Conservation (phyloP, 2,797 vertebrate species). For the Ciconia nigra region DNA sequence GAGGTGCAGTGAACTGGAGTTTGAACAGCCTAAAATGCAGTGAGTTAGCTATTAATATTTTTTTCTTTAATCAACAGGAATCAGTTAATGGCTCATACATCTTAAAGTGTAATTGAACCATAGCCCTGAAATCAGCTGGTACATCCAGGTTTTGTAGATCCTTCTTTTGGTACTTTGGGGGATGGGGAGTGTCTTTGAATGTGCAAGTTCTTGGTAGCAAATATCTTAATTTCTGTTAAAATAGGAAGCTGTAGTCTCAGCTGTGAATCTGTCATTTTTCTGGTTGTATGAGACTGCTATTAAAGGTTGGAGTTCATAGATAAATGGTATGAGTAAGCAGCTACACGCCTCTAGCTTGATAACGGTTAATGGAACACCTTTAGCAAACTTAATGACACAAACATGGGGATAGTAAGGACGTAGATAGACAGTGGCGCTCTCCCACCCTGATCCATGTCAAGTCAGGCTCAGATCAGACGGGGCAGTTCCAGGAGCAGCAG, state of each 20-base stretch:
- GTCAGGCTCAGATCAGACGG: accelerated
- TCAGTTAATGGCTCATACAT: not conserved
- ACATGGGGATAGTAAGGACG: not conserved
- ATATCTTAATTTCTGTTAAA: not conserved
- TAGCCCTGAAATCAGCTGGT: not conserved
- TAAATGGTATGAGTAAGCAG: not conserved
- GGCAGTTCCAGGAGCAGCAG: not conserved
- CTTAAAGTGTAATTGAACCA: not conserved
- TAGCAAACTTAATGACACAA: not conserved
- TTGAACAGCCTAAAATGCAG: not conserved
- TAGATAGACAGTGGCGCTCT: not conserved
- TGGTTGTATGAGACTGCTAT: not conserved
- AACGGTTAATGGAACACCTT: not conserved
- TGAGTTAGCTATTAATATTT: not conserved
- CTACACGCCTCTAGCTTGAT: not conserved
- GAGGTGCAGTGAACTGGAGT: not conserved
- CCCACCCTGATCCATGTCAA: not conserved
- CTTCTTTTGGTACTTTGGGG: not conserved
- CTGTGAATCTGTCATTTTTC: not conserved
- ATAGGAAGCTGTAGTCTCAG: not conserved
- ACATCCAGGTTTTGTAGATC: not conserved
- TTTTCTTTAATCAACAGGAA: not conserved
- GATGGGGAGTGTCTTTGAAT: not conserved
- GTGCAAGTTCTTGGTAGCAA: not conserved
- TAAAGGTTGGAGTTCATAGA: not conserved